phyloP scores from a whole-genome alignment of 2,797 vertebrate genomes.

The Kryptopterus vitreolus region DNA sequence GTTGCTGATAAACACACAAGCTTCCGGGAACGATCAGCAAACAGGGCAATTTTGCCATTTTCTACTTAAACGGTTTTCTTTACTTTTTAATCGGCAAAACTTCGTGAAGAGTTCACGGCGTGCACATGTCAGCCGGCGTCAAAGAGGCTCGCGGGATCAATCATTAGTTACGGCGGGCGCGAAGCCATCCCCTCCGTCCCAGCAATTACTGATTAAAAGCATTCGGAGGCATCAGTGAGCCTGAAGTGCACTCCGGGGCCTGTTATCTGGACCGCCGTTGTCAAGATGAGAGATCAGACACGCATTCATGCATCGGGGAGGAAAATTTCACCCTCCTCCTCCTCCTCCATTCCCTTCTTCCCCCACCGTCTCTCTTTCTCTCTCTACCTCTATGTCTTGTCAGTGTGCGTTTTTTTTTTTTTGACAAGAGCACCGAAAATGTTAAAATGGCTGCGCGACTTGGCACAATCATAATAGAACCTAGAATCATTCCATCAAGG shows the following conservation, averaged over 20 bases:
- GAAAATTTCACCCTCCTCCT: constrained; percentile 40
- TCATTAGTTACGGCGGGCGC: constrained; percentile 74
- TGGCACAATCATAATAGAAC: constrained; percentile 78
- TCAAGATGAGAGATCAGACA: constrained; percentile 68
- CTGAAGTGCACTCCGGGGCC: constrained; percentile 42
- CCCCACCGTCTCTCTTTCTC: constrained; percentile 35
- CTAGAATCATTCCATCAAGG: constrained; percentile 82
- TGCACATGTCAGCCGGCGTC: constrained; percentile 57
- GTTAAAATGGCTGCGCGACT: constrained; percentile 69
- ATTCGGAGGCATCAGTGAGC: constrained; percentile 47
- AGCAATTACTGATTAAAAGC: constrained; percentile 77
- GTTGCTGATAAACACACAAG: constrained; percentile 30
- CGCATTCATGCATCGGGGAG: constrained; percentile 75
- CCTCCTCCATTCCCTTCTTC: background rate
- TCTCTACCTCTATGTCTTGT: constrained; percentile 55
- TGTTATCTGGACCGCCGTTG: constrained; percentile 58
- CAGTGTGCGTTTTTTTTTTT: constrained; percentile 56
- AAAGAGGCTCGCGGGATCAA: constrained; percentile 67
- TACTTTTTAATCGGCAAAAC: constrained; percentile 66
- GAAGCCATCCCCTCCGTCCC: constrained; percentile 70
- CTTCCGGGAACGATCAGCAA: constrained; percentile 59
- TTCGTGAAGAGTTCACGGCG: constrained; percentile 50
- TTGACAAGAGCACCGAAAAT: constrained; percentile 72
- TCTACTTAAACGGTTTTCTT: constrained; percentile 76
- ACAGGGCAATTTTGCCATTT: constrained; percentile 69